phyloP scores from a whole-genome alignment of 2,888 invertebrate genomes.

The Latrodectus elegans region DNA sequence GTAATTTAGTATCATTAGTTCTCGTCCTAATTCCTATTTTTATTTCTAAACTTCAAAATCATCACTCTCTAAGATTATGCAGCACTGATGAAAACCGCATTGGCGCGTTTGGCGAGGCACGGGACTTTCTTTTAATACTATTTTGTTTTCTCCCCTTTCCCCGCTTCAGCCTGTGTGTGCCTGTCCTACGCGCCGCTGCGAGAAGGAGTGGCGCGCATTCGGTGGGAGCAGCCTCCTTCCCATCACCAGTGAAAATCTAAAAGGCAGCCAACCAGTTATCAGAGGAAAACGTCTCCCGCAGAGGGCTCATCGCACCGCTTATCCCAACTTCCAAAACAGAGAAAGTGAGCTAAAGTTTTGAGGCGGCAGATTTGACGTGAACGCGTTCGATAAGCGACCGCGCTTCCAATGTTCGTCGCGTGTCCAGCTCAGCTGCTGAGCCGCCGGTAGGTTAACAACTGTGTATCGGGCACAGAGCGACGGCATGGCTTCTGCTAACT shows the following conservation, averaged over 20 bases:
- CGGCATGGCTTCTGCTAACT: neutral
- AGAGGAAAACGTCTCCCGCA: slow-evolving; percentile 6
- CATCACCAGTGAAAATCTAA: slow-evolving; percentile 15
- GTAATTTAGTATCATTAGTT: slow-evolving; percentile 8
- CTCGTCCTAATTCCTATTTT: neutral
- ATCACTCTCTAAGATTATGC: slow-evolving; percentile 59
- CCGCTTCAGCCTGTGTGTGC: slow-evolving; percentile 1
- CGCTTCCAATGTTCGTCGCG: slow-evolving; percentile 1
- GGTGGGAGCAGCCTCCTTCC: slow-evolving; percentile 36
- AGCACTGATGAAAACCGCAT: slow-evolving; percentile 64
- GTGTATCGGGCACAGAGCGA: neutral
- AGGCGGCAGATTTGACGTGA: slow-evolving; percentile 28
- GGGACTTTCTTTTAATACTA: slow-evolving; percentile 30
- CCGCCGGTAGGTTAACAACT: slow-evolving; percentile 1
- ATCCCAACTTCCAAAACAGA: neutral
- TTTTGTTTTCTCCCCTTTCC: slow-evolving; percentile 34
- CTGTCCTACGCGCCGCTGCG: slow-evolving; percentile 49
- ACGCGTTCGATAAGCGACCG: slow-evolving; percentile 3
- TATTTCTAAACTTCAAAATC: slow-evolving; percentile 20
- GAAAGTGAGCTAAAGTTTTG: slow-evolving; percentile 8
- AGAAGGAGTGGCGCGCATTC: slow-evolving; percentile 39
- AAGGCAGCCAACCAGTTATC: slow-evolving; percentile 54
- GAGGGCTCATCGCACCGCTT: neutral
- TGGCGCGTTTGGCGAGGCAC: slow-evolving; percentile 62
- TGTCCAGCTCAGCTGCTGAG: neutral